Evolutionary conservation across 2,888 invertebrate species (phyloP).

Genomic region (Megaustenia siamemsis): DNA sequence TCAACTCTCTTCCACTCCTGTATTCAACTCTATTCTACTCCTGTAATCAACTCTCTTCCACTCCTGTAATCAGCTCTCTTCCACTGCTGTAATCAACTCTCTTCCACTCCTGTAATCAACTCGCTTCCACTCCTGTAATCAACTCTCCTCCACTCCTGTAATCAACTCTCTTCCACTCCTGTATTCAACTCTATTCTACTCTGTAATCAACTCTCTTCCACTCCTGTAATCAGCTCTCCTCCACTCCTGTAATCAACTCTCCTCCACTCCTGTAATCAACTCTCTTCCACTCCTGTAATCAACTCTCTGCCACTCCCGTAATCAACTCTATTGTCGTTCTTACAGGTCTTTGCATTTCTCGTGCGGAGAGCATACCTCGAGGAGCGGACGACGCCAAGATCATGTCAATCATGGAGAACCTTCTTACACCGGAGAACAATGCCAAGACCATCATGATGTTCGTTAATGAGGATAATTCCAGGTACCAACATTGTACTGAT

Average conservation of each 20-base stretch:
- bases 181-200: no score
- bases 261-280: not conserved
- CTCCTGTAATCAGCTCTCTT: no score
- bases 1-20: no score
- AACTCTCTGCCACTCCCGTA: not conserved
- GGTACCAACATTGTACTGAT: no score
- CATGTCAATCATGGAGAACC: conserved; percentile 83
- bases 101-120: no score
- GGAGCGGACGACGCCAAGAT: conserved; percentile 83
- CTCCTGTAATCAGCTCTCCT: not conserved
- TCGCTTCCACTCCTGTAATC: no score
- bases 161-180: no score
- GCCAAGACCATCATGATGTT: conserved; percentile 85
- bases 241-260: not conserved
- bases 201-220: not conserved
- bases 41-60: no score
- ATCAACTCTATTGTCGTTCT: not conserved
- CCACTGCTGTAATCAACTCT: no score
- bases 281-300: not conserved
- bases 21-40: no score
- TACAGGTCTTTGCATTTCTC: conserved; percentile 83
- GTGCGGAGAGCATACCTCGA: conserved; percentile 83
- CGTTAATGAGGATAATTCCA: conserved; percentile 86
- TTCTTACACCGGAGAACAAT: conserved; percentile 81
- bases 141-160: no score